Evolutionary conservation across 2,113 vertebrate genomes (phyloP), one percentile per base, ranked within the genome.

Genomic region (Crocuta crocuta): DNA sequence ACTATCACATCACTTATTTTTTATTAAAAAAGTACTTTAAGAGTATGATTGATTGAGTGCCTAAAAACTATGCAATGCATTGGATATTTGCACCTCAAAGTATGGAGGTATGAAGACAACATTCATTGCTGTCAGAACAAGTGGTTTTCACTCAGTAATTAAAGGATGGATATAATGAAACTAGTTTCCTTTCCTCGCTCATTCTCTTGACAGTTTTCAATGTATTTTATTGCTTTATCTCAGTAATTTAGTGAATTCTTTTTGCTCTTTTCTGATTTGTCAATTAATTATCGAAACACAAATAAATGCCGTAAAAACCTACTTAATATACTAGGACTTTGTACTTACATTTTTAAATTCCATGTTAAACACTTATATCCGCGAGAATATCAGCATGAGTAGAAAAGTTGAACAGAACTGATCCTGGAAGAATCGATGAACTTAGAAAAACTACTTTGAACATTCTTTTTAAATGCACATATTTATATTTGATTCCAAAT

Each of bases 1-100:
- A 79, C 97, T 98, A 97, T 96, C 97, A 95, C 80, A 76, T 97
- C 97, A 98, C 98, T 98, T 97, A 98, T 95, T 92, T 98, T 97
- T 97, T 97, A 98, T 98, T 98, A 98, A 98, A 98, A 95, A 98
- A 98, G 89, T 98, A 97, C 98, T 98, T 95, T 97, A 97, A 95
- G 98, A 96, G 98, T 98, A 98, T 92, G 97, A 98, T 97, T 92
- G 97, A 98, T 97, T 79, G 95, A 91, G 92, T 86, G 78, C 96
- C 97, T 98, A 93, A 94, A 97, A 98, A 97, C 63, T 91, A 35
- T 93, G 86, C 91, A 53, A 4, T 55, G 61, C 81, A 86, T 84
- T 98, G 92, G 66, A 87, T 96, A 97, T 82, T 87, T 95, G 85
- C 97, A 95, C 92, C 82, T n/a, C 66, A 91, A 96, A 95, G 91